Evolutionary conservation across 1,140 invertebrate species (phyloP), one percentile per base, ranked within the genome.

Genomic region (Acromyrmex heyeri): DNA sequence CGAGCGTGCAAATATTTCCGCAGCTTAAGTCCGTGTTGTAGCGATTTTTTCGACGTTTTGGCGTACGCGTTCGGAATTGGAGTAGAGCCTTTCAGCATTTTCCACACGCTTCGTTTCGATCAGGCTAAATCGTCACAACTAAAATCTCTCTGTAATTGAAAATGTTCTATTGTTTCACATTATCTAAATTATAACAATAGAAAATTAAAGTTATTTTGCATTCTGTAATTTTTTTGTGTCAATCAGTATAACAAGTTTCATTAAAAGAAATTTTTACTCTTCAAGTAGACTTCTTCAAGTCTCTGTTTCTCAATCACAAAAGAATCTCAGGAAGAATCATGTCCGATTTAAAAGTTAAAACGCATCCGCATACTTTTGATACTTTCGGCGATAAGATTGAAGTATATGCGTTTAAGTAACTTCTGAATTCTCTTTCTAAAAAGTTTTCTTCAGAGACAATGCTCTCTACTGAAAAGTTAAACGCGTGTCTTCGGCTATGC

Each of bases 1-100:
- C 64, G 69, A 50, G 24, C 79, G 79, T 83, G 79, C 79, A 83
- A 83, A 75, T 83, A 83, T 83, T 75, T 83, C 69, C 55, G 79
- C 18, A 67, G 48, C 53, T 83, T 75, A 83, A 75, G 79, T 75
- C 30, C 69, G 57, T 70, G 59, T 72, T 82, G 67, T 82, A 82
- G 38, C 53, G 65, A 73, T 83, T 82, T 83, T 82, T 81, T 70
- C 57, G 21, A 59, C 79, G 30, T 44, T 72, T 59, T 24, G 67
- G 53, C 34, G 69, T 30, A 44, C 79, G 69, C 38, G 79, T 69
- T 30, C n/a, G 53, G 69, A 83, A 83, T 83, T 75, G 69, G 34
- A 75, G 79, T 75, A 57, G 14, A 30, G 24, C 34, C 70, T 59
- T 82, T 82, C 69, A 24, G 10, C 55, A 61, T 83, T 75, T 73